Evolutionary conservation across 2,797 vertebrate species (phyloP), one percentile per base, ranked within the genome.

Genomic region (Epinephelus awoara): DNA sequence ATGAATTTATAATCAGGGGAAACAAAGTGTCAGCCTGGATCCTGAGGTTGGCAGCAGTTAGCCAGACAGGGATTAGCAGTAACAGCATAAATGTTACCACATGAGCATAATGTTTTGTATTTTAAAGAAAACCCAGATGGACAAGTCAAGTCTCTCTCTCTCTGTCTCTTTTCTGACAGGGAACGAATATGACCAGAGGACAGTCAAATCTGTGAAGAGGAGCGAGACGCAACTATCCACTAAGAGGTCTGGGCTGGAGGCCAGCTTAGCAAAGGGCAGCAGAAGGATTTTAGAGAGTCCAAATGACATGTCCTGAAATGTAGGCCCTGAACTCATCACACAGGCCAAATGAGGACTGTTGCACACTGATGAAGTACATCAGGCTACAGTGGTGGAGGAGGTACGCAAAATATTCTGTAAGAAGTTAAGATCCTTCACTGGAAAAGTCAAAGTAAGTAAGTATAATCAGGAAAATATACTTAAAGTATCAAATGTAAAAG

Each of bases 231-330:
- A 63, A 72, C 56, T 65, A 68, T 69, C 67, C 71, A 68, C 67
- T 73, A 75, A 84, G 79, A 86, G 72, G 70, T 84, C 82, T 87
- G 85, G 85, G 86, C 84, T 65, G 56, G 67, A 84, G 75, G 80
- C 90, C 86, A 88, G 67, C 15, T 47, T 55, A 69, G 83, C 58
- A 84, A 87, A 87, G 34, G 34, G 67, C 76, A 86, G 80, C 56
- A 61, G 76, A 64, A 74, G 79, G 81, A 79, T 86, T 90, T 78
- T 80, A 78, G 62, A 85, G 40, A 46, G 64, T 78, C 75, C 63
- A 77, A 78, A 70, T 80, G 79, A 79, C 76, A 62, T 75, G 69
- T 72, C 82, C 77, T 82, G 56, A 83, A 88, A 82, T 67, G 68
- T 57, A 62, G 79, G 65, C 73, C 65, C 52, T 88, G 84, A 83